Evolutionary conservation across 23 tunicate species (phyloP), one percentile per base, ranked within the genome.

Genomic region (Halocynthia aurantium): DNA sequence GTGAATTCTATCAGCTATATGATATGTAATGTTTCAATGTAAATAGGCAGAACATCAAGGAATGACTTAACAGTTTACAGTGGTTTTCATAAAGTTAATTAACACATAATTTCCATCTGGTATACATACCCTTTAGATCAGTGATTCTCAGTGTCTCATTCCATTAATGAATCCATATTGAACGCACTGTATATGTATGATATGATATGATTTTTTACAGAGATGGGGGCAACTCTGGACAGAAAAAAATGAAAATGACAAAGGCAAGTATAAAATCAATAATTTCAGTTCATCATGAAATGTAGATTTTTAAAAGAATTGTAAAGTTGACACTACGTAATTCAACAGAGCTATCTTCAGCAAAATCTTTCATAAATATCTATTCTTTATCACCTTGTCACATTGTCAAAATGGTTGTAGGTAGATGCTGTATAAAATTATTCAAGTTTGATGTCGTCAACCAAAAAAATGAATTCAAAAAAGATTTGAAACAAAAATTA

Each of bases 201-300:
- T n/a, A 11, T 55, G 10, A 31, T 55, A 10, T 13, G 22, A 55
- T 15, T 77, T 61, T 51, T 75, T 84, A 15, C 79, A 85, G 90
- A 80, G 96, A 68, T 89, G 96, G 96, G 96, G 96, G 4, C 82
- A 84, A 57, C 57, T 89, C 51, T 51, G 85, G 62, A 57, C 77
- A 62, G 81, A 75, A 69, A 78, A 50, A 53, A 66, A 72, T 8
- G 55, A 77, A 55, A 82, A 77, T 10, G 52, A 52, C 22, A 67
- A 81, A 73, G 13, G 63, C 56, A 51, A 10, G 20, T 75, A 55
- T 77, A 50, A 62, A 11, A 77, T 77, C 6, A 22, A 21, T 1
- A 60, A 15, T 60, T 60, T 60, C 64, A 1, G 17, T 1, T 15
- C 64, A 60, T 60, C n/a, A 56, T n/a, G 15, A 1, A 58, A 57